Base-by-base conservation (phyloP, 1,140 invertebrate species). In the Maconellicoccus hirsutus region DNA sequence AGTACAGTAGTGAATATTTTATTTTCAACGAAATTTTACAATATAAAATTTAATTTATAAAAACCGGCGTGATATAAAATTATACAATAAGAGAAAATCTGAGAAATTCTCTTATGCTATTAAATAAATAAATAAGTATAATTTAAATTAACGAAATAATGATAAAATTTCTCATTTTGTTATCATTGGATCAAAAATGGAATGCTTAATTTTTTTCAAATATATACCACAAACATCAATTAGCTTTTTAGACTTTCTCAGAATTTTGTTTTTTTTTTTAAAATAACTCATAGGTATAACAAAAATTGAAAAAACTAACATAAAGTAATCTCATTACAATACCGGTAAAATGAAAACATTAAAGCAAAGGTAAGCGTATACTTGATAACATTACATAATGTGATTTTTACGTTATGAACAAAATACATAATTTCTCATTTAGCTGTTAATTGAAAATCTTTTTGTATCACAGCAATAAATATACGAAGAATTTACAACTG, bases 1-100 rank as follows among this genome's bases (percentile, higher is more conserved):
- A 33, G 29, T 52, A 52, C 10, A 52, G 42, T 52, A 52, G 42
- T 52, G 42, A 52, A 52, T 52, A 52, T 52, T 52, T 52, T 8
- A 8, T 52, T 52, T 52, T 52, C 42, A 52, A 52, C 42, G 42
- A 52, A 52, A 52, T 52, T n/a, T n/a, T 52, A 52, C 42, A 52
- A 16, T 52, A 52, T 52, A 52, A 52, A 52, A 52, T 52, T 52
- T 52, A 52, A 52, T 8, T 52, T 52, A 52, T 52, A 52, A 52
- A 52, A 52, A 52, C 42, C 42, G 42, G 42, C 42, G 42, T 52
- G 42, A 52, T 52, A 52, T 52, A 52, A 52, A 52, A 52, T 52
- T 52, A 52, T 52, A 14, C n/a, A 16, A 52, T 52, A 52, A 19
- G n/a, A 19, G n/a, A 52, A 52, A 14, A 52, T 52, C 42, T 19